phyloP scores from a whole-genome alignment of 2,797 vertebrate genomes.

The Triplophysa yarkandensis region DNA sequence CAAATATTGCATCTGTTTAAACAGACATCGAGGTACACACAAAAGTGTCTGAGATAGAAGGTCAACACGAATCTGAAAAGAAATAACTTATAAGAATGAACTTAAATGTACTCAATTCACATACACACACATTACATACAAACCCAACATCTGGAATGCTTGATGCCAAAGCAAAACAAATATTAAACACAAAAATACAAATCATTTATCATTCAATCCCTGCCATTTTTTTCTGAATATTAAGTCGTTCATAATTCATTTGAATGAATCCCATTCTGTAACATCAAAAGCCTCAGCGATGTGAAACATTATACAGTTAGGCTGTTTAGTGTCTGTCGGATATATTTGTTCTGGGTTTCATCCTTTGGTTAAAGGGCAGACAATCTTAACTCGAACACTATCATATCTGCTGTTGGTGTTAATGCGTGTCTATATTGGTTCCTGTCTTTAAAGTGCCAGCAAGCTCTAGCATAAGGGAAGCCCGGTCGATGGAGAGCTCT shows the following conservation, averaged over 20 bases:
- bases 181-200: slow-evolving; percentile 1
- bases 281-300: slow-evolving; percentile 34
- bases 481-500: slow-evolving; percentile 56
- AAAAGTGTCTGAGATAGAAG: slow-evolving; percentile 60
- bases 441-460: slow-evolving; percentile 72
- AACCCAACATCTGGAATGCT: slow-evolving; percentile 4
- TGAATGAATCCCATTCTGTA: slow-evolving; percentile 18
- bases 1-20: slow-evolving; percentile 57
- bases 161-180: slow-evolving; percentile 32
- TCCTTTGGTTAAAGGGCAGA: slow-evolving; percentile 69
- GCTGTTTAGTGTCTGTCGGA: slow-evolving; percentile 34
- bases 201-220: slow-evolving; percentile 24
- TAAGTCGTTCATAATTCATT: slow-evolving; percentile 4
- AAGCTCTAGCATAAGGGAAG: slow-evolving; percentile 67
- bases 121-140: slow-evolving; percentile 12
- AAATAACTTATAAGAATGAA: slow-evolving; percentile 38
- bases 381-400: slow-evolving; percentile 15
- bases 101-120: neutral
- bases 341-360: slow-evolving; percentile 46
- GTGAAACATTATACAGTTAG: slow-evolving; percentile 29
- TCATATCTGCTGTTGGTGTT: slow-evolving; percentile 40
- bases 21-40: slow-evolving; percentile 57
- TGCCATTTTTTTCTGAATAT: slow-evolving; percentile 12
- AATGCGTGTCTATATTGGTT: slow-evolving; percentile 47
- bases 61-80: slow-evolving; percentile 41